These are phyloP conservation scores for Grus americana DNA, from an alignment of 2,113 vertebrate species.

Conservation along the genomic window DNA sequence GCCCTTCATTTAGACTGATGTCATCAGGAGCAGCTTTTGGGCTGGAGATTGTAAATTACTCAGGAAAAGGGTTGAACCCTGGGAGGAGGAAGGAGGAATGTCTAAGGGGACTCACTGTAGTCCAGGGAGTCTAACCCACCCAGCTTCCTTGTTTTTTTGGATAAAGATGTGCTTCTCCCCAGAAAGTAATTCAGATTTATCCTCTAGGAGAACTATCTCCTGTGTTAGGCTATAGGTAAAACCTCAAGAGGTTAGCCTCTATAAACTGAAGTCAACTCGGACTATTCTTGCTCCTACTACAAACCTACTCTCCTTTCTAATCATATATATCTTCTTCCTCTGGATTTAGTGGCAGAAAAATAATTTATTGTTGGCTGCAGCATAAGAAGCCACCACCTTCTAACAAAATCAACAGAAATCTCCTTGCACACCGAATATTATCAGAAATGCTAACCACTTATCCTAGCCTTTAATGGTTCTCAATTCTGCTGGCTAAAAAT, in stretches of 20 bases:
- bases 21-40: neutral
- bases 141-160: rapidly evolving
- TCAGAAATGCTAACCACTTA: neutral
- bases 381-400: neutral
- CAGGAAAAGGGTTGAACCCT: neutral
- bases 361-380: neutral
- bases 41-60: neutral
- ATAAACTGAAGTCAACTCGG: neutral
- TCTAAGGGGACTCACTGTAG: neutral
- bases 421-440: neutral
- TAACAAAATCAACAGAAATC: neutral
- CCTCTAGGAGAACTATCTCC: neutral
- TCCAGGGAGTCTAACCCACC: neutral
- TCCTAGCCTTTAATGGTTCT: neutral
- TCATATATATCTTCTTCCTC: neutral
- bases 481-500: neutral
- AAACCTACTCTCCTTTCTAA: neutral
- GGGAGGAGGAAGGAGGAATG: neutral
- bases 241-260: neutral
- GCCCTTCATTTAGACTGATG: neutral
- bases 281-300: neutral
- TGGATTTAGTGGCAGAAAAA: neutral
- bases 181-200: neutral
- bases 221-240: neutral
- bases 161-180: neutral